Conservation (phyloP, 2,888 invertebrate genomes). For the Eubasilissa splendida region DNA sequence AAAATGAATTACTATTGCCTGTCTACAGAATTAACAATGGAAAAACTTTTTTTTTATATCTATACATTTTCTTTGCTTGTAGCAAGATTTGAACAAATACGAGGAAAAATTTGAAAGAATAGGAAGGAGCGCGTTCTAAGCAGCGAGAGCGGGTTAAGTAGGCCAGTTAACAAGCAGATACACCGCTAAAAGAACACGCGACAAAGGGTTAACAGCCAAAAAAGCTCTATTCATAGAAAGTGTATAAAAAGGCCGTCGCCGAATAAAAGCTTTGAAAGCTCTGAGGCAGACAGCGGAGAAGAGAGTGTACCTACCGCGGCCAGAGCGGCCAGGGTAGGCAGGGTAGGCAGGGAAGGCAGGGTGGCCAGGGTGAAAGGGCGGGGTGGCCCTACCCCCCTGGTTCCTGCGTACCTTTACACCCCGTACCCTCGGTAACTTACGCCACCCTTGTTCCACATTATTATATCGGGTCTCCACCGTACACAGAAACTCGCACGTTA, state of each 20-base stretch:
- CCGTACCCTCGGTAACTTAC: slow-evolving; percentile 1
- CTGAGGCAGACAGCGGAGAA: slow-evolving; percentile 30
- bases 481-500: background rate
- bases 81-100: no score
- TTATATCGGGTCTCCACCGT: slow-evolving; percentile 16
- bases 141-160: background rate
- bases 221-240: slow-evolving; percentile 31
- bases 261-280: slow-evolving; percentile 36
- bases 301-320: background rate
- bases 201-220: slow-evolving; percentile 36
- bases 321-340: slow-evolving; percentile 11
- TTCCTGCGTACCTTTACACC: slow-evolving; percentile 17
- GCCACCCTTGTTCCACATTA: slow-evolving; percentile 14
- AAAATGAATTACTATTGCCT: no score
- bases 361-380: background rate
- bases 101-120: no score
- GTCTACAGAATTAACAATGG: no score
- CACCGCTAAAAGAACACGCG: slow-evolving; percentile 25
- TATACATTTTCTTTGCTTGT: no score
- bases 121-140: background rate
- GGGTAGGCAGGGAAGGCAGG: background rate
- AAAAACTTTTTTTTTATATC: no score
- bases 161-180: slow-evolving; percentile 24
- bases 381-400: background rate
- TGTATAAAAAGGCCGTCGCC: slow-evolving; percentile 13